Base-by-base conservation (phyloP, 2,113 vertebrate species). In the Cyprinus carpio region DNA sequence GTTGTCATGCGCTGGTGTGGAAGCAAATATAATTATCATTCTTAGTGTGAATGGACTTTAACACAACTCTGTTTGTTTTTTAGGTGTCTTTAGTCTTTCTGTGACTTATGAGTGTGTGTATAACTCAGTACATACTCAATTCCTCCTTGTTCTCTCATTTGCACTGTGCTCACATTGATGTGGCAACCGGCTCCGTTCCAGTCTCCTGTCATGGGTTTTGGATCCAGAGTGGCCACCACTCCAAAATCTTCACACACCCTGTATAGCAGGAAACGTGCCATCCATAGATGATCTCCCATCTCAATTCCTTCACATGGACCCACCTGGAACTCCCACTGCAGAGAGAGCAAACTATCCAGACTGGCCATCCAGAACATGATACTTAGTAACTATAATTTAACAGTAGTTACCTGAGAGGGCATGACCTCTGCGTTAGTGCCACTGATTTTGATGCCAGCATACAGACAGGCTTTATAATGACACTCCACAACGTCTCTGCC, bases 261-360 rank as follows among this genome's bases (percentile, higher is more conserved):
- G 81, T 97, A 94, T 65, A 98, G 91, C 86, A 97, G 92, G 91
- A 94, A 97, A 0, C 95, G 94, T 8, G 96, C 90, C 86, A 97
- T 94, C 96, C 96, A 97, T 54, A 97, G 92, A 16, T 97, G 96
- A 89, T 98, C 97, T 0, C 94, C 96, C 92, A 96, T 94, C 40
- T 95, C 94, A 0, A 96, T 92, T 18, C 95, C 95, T 77, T 94
- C 92, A 0, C 93, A 95, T 0, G 94, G 93, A 0, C 95, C 95
- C 74, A 96, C 92, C 87, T 96, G 95, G 88, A 94, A 96, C 82
- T 96, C 95, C 95, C 95, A 96, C 95, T 96, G 90, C 60, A 49
- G 18, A 64, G 4, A 85, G 71, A 84, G 37, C 23, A 49, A 4
- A 4, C 20, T 34, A 82, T 27, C 9, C 46, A 20, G 15, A 60